A percentile compares a stretch with the other conserved stretches of the same genome.
Evolutionary conservation across 1,140 invertebrate genomes (phyloP).

Genomic region (Rhizoglyphus robini): DNA sequence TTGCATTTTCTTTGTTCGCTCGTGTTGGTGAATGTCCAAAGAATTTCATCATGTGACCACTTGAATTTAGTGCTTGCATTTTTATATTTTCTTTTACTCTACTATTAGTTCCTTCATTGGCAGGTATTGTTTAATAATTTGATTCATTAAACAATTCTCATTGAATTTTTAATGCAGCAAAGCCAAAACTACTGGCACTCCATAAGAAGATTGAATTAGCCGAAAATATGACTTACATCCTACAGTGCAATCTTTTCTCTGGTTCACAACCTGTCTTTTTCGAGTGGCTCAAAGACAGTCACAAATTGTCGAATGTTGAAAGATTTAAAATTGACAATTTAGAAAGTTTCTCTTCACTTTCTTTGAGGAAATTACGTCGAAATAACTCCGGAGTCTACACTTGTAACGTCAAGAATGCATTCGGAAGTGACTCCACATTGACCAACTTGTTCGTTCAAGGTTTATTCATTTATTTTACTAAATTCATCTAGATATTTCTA

Average conservation of each 20-base stretch:
- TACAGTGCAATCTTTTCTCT: neutral
- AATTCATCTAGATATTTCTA: too few relatives aligned
- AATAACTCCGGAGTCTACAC: conserved; percentile 21
- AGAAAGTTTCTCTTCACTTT: neutral
- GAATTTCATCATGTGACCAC: too few relatives aligned
- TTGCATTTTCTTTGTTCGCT: neutral
- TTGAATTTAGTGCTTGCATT: too few relatives aligned
- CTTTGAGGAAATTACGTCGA: neutral
- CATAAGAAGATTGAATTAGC: neutral
- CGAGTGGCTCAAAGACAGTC: conserved; percentile 7
- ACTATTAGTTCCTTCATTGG: neutral
- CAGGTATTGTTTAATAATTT: too few relatives aligned
- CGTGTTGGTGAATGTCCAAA: neutral
- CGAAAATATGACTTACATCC: neutral
- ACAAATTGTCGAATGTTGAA: neutral
- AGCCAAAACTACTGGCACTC: conserved; percentile 2
- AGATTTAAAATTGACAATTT: neutral
- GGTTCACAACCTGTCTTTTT: neutral
- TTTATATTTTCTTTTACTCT: neutral
- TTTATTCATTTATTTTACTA: neutral
- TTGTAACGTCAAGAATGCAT: conserved; percentile 22
- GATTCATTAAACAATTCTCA: too few relatives aligned
- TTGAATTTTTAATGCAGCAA: neutral
- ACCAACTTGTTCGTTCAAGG: conserved; percentile 13
- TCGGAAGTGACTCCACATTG: neutral